Conservation (phyloP, 1,140 invertebrate genomes). For the Bactericera cockerelli region DNA sequence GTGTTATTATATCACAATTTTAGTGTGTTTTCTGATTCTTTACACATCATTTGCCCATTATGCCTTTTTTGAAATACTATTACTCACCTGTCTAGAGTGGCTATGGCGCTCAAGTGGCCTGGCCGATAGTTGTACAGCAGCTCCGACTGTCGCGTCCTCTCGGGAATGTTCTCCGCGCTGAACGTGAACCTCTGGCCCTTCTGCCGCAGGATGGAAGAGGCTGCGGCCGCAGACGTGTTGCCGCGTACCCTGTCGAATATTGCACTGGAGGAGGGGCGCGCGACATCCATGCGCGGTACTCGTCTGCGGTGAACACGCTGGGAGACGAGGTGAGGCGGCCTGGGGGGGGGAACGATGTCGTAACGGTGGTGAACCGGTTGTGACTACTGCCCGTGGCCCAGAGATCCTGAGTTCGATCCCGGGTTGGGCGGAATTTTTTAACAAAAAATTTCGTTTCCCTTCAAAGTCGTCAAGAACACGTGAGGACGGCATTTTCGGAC, state of each 20-base stretch:
- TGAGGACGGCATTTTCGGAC: too few species aligned
- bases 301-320: conserved; percentile 74
- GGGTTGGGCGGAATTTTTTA: too few species aligned
- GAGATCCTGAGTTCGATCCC: too few species aligned
- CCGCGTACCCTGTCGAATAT: conserved; percentile 65
- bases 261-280: conserved; percentile 81
- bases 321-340: conserved; percentile 43
- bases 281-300: conserved; percentile 76
- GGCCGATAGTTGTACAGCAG: conserved; percentile 13
- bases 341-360: too few species aligned
- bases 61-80: too few species aligned
- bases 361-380: too few species aligned
- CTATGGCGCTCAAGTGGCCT: background rate
- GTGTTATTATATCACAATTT: too few species aligned
- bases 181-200: conserved; percentile 58
- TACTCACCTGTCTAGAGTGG: background rate
- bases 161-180: conserved; percentile 62
- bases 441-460: too few species aligned
- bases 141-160: conserved; percentile 30
- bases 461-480: too few species aligned
- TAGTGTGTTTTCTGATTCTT: too few species aligned
- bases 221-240: conserved; percentile 41
- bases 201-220: conserved; percentile 39
- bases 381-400: too few species aligned
- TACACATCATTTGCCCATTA: too few species aligned